These are phyloP conservation scores for Theonella swinhoei DNA, from an alignment of 37 sponge, comb jelly and placozoan species.

Conservation along the genomic window DNA sequence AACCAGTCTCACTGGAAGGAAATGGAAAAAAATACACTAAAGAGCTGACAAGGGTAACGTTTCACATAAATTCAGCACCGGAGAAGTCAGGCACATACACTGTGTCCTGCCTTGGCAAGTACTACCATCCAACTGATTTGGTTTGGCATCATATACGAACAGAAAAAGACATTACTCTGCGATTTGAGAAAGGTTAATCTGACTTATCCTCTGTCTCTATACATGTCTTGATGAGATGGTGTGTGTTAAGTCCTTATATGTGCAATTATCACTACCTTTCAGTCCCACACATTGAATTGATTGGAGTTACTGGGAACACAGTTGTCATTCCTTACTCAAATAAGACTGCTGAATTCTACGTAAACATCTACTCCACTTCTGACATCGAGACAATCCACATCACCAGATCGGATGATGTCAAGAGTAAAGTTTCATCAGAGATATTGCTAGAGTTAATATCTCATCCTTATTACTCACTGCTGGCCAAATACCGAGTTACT, in stretches of 20 bases:
- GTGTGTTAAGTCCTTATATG: no score
- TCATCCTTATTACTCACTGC: background rate
- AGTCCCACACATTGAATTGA: slow-evolving; percentile 14
- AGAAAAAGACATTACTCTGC: background rate
- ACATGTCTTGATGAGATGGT: no score
- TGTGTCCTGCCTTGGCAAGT: background rate
- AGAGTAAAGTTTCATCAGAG: background rate
- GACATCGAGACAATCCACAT: background rate
- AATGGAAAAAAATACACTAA: background rate
- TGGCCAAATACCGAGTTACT: slow-evolving; percentile 5
- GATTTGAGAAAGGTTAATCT: background rate
- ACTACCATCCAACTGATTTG: background rate
- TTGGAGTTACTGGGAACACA: background rate
- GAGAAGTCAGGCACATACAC: background rate
- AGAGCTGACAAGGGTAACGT: background rate
- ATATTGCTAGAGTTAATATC: background rate
- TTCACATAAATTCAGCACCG: background rate
- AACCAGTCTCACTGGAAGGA: background rate
- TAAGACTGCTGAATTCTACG: slow-evolving; percentile 14
- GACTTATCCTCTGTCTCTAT: no score
- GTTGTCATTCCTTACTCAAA: background rate
- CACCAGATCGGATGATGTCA: background rate
- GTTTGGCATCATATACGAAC: background rate
- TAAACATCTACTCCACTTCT: slow-evolving; percentile 14
- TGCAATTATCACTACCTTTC: no score